Percentiles rank a stretch among this genome's conserved stretches.
These are phyloP conservation scores for Nylanderia fulva DNA, from an alignment of 1,140 invertebrate genomes.

Conservation along the genomic window DNA sequence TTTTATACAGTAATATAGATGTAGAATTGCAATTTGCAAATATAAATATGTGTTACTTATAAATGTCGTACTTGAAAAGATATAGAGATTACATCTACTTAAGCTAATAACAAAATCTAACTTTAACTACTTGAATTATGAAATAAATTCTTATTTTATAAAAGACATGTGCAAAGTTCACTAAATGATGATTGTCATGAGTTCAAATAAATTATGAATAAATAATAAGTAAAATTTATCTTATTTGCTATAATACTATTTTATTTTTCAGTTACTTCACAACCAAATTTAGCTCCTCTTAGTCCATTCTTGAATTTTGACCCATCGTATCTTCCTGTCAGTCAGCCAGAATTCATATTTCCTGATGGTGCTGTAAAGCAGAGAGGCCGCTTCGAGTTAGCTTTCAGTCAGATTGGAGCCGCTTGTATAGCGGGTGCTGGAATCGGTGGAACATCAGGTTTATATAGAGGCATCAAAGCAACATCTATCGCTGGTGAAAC, in stretches of 20 bases:
- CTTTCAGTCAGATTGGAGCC: slow-evolving; percentile 97
- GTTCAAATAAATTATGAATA: neutral
- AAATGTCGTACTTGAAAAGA: neutral
- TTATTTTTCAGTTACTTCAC: slow-evolving; percentile 78
- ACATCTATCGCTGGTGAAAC: slow-evolving; percentile 94
- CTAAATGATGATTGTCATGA: neutral
- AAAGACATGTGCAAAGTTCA: neutral
- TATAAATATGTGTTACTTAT: neutral
- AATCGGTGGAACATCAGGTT: slow-evolving; percentile 93
- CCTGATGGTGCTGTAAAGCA: slow-evolving; percentile 94
- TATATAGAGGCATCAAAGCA: slow-evolving; percentile 94
- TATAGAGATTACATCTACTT: neutral
- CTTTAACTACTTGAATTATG: neutral
- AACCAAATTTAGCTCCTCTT: slow-evolving; percentile 86
- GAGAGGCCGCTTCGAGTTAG: slow-evolving; percentile 94
- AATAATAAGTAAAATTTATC: neutral
- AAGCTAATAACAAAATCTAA: neutral
- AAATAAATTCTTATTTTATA: neutral
- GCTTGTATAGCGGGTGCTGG: slow-evolving; percentile 94
- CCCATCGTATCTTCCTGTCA: slow-evolving; percentile 92
- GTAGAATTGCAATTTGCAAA: neutral
- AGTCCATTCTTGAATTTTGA: slow-evolving; percentile 98
- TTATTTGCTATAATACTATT: slow-evolving; percentile 25
- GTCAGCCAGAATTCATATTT: slow-evolving; percentile 97
- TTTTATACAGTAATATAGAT: neutral